Percentiles rank a stretch among this genome's conserved stretches.
These are phyloP conservation scores for Glossophaga mutica DNA, from an alignment of 2,797 vertebrate species.

Conservation along the genomic window DNA sequence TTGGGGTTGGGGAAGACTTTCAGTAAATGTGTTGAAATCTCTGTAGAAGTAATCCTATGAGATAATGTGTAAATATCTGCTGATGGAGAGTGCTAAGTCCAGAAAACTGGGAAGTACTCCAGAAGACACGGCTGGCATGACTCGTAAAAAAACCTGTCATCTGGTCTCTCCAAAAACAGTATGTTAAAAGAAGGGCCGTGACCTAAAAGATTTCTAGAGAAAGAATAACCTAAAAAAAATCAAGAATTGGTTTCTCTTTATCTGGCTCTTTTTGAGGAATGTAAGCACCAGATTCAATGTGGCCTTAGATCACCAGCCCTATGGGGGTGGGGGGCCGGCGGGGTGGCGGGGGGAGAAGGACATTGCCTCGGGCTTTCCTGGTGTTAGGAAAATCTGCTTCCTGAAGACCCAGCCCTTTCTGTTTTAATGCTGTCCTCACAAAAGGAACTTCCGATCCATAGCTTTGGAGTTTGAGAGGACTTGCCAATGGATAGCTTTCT, in stretches of 20 bases:
- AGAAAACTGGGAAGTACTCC: neutral
- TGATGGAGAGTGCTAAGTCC: neutral
- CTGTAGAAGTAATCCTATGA: neutral
- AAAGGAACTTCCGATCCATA: neutral
- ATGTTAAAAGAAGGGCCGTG: neutral
- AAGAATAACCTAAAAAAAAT: neutral
- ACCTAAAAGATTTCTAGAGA: neutral
- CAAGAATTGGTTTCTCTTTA: neutral
- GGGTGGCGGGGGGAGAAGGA: neutral
- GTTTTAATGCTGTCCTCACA: neutral
- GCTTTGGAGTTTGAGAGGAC: neutral
- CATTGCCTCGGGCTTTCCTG: neutral
- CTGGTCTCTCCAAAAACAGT: neutral
- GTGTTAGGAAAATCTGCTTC: neutral
- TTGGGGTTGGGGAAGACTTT: neutral
- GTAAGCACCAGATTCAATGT: neutral
- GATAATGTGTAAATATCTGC: neutral
- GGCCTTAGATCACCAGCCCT: neutral
- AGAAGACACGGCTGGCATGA: neutral
- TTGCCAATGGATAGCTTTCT: neutral
- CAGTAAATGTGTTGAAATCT: neutral
- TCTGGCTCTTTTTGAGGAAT: neutral
- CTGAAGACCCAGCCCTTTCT: neutral
- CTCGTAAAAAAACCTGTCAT: neutral
- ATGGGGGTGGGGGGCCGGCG: no score